A percentile compares a stretch with the other conserved stretches of the same genome.
Conservation (phyloP, 2,888 invertebrate genomes). For the Smittia aterrima region DNA sequence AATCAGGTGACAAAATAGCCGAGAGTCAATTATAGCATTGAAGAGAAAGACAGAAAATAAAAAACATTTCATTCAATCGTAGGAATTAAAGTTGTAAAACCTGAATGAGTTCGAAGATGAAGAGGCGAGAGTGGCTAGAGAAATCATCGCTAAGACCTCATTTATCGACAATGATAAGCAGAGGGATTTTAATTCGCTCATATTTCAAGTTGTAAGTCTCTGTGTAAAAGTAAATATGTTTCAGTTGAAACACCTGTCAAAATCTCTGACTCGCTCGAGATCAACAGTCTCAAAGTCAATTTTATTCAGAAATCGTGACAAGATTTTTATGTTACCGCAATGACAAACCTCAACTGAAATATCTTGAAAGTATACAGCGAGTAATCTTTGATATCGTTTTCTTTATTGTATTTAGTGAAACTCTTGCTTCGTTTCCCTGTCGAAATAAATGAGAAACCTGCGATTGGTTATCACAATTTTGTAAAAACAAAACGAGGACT, state of each 20-base stretch:
- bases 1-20: neutral
- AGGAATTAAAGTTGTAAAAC: conserved; percentile 9
- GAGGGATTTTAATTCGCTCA: neutral
- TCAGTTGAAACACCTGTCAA: conserved; percentile 10
- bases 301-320: conserved; percentile 10
- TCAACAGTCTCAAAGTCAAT: neutral
- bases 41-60: neutral
- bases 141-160: conserved; percentile 8
- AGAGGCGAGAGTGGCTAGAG: neutral
- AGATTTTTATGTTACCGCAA: neutral
- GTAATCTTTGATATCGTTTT: no score
- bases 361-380: no score
- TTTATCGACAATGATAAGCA: neutral
- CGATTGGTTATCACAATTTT: conserved; percentile 27
- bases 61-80: conserved; percentile 6
- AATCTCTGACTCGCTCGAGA: neutral
- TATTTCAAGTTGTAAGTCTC: neutral
- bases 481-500: conserved; percentile 17
- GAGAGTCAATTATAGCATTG: neutral
- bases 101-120: conserved; percentile 9
- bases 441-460: neutral
- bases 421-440: no score
- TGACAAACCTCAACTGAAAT: neutral
- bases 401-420: no score
- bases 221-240: conserved; percentile 9